Conservation (phyloP, 2,113 vertebrate species). For the Zosterops borbonicus region DNA sequence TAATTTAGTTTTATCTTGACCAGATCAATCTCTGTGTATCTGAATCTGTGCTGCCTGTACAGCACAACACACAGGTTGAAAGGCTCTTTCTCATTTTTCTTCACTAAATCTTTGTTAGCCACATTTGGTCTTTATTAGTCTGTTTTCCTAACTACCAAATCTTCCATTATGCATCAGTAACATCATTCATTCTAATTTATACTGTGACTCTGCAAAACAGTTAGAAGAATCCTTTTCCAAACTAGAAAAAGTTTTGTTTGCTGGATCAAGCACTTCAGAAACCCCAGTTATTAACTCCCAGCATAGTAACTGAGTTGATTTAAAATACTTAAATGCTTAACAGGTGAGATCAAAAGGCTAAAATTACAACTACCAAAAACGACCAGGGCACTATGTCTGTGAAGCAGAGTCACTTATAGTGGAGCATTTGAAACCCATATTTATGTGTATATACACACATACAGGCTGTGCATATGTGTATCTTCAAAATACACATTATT, state of each 20-base stretch:
- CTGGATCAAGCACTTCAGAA: not conserved
- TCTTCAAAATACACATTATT: not conserved
- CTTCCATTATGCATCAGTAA: not conserved
- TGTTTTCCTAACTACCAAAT: not conserved
- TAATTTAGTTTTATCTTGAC: slow-evolving; percentile 44
- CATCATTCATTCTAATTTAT: not conserved
- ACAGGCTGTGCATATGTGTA: not conserved
- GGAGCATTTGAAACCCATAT: not conserved
- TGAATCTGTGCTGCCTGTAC: not conserved
- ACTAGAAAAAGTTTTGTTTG: not conserved
- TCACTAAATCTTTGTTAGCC: not conserved
- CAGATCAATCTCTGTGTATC: slow-evolving; percentile 42
- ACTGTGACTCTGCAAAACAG: not conserved
- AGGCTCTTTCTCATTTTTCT: not conserved
- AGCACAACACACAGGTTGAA: not conserved
- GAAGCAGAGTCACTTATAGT: not conserved
- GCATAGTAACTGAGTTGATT: not conserved
- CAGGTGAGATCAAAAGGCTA: not conserved
- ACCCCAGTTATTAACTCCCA: not conserved
- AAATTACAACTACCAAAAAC: not conserved
- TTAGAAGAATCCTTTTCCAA: not conserved
- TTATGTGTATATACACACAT: not conserved
- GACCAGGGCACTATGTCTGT: not conserved
- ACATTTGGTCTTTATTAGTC: not conserved
- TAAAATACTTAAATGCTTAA: not conserved